These are phyloP conservation scores for Cydia fagiglandana DNA, from an alignment of 1,140 invertebrate species.

Conservation along the genomic window DNA sequence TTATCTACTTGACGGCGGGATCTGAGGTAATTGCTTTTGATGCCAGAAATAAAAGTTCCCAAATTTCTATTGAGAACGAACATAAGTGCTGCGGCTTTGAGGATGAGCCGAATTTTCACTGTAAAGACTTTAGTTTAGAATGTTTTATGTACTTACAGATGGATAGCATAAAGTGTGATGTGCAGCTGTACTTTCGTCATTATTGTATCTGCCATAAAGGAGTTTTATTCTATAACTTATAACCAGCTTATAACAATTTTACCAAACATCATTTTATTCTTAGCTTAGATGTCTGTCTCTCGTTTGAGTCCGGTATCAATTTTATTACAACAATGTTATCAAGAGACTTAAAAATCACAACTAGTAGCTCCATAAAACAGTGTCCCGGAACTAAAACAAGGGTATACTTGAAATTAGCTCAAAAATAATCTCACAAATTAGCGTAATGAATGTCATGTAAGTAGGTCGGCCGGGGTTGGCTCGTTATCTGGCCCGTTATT, in stretches of 20 bases:
- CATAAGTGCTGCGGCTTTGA: constrained; percentile 10
- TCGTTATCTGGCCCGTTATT: constrained; percentile 24
- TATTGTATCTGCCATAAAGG: no score
- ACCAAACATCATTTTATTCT: no score
- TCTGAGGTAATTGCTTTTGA: constrained; percentile 30
- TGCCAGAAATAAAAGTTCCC: constrained; percentile 27
- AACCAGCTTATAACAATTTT: no score
- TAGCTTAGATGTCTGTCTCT: neutral
- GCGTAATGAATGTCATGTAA: constrained; percentile 3
- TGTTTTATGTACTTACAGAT: neutral
- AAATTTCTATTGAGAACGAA: constrained; percentile 19
- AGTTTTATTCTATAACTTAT: no score
- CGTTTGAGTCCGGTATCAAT: neutral
- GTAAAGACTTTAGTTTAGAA: neutral
- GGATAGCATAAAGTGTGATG: no score
- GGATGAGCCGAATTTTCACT: neutral
- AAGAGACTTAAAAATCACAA: neutral
- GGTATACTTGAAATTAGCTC: neutral
- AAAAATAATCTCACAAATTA: constrained; percentile 17
- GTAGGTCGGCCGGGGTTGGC: neutral
- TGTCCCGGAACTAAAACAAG: neutral
- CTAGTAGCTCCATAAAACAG: neutral
- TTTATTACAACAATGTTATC: neutral
- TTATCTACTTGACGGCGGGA: constrained; percentile 30
- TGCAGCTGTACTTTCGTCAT: no score